phyloP scores from a whole-genome alignment of 2,888 invertebrate genomes.

The Pristionchus entomophagus region DNA sequence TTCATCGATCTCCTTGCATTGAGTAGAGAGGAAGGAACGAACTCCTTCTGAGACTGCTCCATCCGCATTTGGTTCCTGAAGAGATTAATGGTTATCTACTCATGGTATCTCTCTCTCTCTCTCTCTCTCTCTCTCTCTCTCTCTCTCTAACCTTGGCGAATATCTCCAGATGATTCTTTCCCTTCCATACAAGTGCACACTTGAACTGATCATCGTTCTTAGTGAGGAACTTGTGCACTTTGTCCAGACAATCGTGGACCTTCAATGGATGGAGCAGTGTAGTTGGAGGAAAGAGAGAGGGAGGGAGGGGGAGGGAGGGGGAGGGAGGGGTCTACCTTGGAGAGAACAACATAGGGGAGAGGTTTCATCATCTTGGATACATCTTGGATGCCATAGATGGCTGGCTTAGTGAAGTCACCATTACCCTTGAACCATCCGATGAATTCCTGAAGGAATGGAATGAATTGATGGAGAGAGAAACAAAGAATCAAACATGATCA shows the following conservation, averaged over 20 bases:
- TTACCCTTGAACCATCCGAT: slow-evolving; percentile 75
- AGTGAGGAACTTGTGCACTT: slow-evolving; percentile 72
- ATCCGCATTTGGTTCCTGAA: slow-evolving; percentile 59
- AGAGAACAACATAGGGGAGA: slow-evolving; percentile 71
- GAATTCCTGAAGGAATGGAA: slow-evolving; percentile 48
- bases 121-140: too few relatives aligned
- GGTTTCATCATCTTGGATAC: slow-evolving; percentile 76
- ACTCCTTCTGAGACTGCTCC: slow-evolving; percentile 70
- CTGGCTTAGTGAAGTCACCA: slow-evolving; percentile 74
- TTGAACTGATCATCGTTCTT: slow-evolving; percentile 73
- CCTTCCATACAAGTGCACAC: slow-evolving; percentile 74
- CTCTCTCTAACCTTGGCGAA: slow-evolving; percentile 65
- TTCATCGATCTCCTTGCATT: slow-evolving; percentile 66
- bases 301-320: background rate
- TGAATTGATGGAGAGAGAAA: too few relatives aligned
- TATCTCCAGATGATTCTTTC: slow-evolving; percentile 72
- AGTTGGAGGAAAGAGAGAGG: background rate
- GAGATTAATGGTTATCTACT: background rate
- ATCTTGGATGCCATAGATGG: slow-evolving; percentile 71
- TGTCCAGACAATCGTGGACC: slow-evolving; percentile 74
- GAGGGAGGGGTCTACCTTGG: slow-evolving; percentile 63
- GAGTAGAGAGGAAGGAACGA: slow-evolving; percentile 68
- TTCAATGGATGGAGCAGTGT: background rate
- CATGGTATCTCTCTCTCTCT: too few relatives aligned
- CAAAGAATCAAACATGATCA: slow-evolving; percentile 57